Evolutionary conservation across 2,888 invertebrate species (phyloP).

Genomic region (Mechanitis mazaeus): DNA sequence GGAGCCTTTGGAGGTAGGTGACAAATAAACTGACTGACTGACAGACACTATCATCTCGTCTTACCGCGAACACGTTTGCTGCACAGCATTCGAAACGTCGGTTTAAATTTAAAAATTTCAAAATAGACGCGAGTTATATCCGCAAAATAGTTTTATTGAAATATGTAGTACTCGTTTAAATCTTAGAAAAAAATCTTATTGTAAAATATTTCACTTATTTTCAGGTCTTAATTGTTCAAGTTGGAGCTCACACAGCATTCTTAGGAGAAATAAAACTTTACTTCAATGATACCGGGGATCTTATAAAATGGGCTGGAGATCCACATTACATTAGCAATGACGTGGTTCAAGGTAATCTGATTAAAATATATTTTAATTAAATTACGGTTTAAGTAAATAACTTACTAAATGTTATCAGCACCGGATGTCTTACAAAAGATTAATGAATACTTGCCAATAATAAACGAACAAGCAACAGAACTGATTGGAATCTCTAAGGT

Average conservation of each 20-base stretch:
- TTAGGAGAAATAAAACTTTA: slow-evolving; percentile 86
- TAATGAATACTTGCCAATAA: slow-evolving; percentile 74
- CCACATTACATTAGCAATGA: slow-evolving; percentile 81
- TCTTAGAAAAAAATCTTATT: too few relatives aligned
- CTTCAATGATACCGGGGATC: slow-evolving; percentile 82
- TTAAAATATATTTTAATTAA: neutral
- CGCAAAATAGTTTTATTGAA: too few relatives aligned
- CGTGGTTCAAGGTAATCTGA: slow-evolving; percentile 78
- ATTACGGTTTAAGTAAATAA: neutral
- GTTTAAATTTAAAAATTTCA: too few relatives aligned
- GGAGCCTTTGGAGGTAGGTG: too few relatives aligned
- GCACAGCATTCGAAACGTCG: too few relatives aligned
- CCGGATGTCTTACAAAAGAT: slow-evolving; percentile 76
- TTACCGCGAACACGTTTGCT: too few relatives aligned
- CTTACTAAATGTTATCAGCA: slow-evolving; percentile 35
- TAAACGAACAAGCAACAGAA: slow-evolving; percentile 73
- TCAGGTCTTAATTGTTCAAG: slow-evolving; percentile 82
- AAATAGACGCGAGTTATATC: too few relatives aligned
- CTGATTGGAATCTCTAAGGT: slow-evolving; percentile 79
- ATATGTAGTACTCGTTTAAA: too few relatives aligned
- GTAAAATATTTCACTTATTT: slow-evolving; percentile 13
- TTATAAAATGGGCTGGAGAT: slow-evolving; percentile 81
- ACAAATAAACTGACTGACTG: too few relatives aligned
- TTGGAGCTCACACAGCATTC: slow-evolving; percentile 83
- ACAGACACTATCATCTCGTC: too few relatives aligned